These are phyloP conservation scores for Netelia fuscicornis DNA, from an alignment of 2,888 invertebrate species.

Conservation along the genomic window DNA sequence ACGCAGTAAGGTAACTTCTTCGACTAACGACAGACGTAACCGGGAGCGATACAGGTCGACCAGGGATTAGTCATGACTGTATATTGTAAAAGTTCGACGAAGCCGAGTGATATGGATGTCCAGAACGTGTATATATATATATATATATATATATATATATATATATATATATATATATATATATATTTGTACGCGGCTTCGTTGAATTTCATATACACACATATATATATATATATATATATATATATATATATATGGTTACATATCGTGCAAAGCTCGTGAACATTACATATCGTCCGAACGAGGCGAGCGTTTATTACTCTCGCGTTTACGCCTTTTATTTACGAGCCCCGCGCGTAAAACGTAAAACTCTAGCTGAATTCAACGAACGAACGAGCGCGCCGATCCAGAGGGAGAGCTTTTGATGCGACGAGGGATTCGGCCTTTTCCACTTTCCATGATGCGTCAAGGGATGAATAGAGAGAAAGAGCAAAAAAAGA, in stretches of 20 bases:
- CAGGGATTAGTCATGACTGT: background rate
- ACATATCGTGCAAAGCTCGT: background rate
- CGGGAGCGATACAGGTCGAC: background rate
- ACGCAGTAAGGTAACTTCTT: no score
- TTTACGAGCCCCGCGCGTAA: background rate
- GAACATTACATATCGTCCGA: background rate
- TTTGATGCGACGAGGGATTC: no score
- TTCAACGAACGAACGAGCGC: background rate
- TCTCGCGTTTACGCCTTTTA: conserved; percentile 4
- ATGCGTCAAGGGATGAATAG: no score
- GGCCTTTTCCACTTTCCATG: no score
- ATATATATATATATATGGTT: background rate
- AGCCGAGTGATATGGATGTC: conserved; percentile 7
- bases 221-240: no score
- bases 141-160: background rate
- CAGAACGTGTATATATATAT: background rate
- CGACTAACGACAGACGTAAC: background rate
- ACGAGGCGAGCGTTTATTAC: background rate
- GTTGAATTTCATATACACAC: no score
- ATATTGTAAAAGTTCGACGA: conserved; percentile 12
- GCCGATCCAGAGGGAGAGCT: no score
- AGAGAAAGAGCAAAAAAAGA: no score
- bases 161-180: background rate
- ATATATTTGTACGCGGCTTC: no score
- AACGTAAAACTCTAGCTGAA: background rate